Base-by-base conservation (phyloP, 2,797 vertebrate species). In the Pseudocheirus occidentalis region DNA sequence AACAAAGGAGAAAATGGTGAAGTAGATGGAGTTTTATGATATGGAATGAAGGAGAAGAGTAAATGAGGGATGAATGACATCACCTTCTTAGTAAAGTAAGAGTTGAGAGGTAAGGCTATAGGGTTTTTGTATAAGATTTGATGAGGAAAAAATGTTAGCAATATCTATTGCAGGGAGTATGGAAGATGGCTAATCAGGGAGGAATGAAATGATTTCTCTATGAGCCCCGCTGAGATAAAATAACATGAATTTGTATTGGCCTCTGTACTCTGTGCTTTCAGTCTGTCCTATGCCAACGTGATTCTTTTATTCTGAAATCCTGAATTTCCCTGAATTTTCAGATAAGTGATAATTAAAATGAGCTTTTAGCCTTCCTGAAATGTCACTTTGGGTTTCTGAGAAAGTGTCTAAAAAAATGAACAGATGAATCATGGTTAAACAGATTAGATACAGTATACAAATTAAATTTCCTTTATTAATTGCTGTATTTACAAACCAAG, bases 361-460 rank as follows among this genome's bases (percentile, higher is more conserved):
- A 81, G 50, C 18, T 34, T 66, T 95, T 95, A 90, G 27, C 24
- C 66, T 91, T 92, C 62, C 87, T 91, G 93, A 95, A 95, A 93
- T 93, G 46, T 90, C 55, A 94, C 95, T 95, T 96, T 46, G 59
- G 90, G 6, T 93, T 98, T 95, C 93, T 34, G 95, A 97, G 94
- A 96, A 96, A 73, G 91, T 66, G 89, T 92, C 90, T 94, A 59
- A 96, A 94, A 94, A 92, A 95, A 90, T 95, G 57, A 94, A 92
- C 92, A 92, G 91, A 94, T 31, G 90, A 29, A 96, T 96, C 92
- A 95, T 94, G 46, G 55, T 56, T 29, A 94, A 94, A 90, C 92
- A 90, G 96, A 94, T 94, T 92, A 52, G 29, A 95, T 66, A 90
- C 0, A 90, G 94, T 92, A 94, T 81, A 92, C 62, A 97, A 95